Evolutionary conservation across 2,888 invertebrate genomes (phyloP), one percentile per base, ranked within the genome.

Genomic region (Stomorhina lunata): DNA sequence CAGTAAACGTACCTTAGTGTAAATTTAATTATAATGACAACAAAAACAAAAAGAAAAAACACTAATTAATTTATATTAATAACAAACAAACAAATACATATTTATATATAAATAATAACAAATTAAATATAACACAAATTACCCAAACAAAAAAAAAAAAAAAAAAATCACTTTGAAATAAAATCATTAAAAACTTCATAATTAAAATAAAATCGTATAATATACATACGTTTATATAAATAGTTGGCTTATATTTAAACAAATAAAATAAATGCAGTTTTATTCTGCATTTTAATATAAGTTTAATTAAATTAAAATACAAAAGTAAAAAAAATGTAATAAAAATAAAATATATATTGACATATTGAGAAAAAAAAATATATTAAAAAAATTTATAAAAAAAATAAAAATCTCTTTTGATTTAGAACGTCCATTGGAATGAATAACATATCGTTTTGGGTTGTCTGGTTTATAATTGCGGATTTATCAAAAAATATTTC

Each of bases 371-470:
- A 80, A 61, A 71, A 48, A 34, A 34, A 69, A 50, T 71, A 84
- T 81, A 72, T 73, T 22, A 77, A 73, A 77, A 84, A 81, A 84
- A 80, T 85, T 78, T 84, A 84, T 88, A 88, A 45, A 71, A 78
- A 76, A 78, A 66, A 63, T 25, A 40, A 7, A 29, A 34, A 29
- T 85, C 87, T 85, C 87, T 88, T 88, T 88, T 88, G 84, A 87
- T n/a, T n/a, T n/a, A n/a, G n/a, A n/a, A n/a, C n/a, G n/a, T n/a
- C n/a, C n/a, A n/a, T n/a, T n/a, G n/a, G n/a, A n/a, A n/a, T n/a
- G n/a, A n/a, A n/a, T n/a, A n/a, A n/a, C n/a, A n/a, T n/a, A n/a
- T n/a, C n/a, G n/a, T n/a, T n/a, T n/a, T n/a, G 50, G 2, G 5
- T 66, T 50, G 6, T 50, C 4, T 20, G 32, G 1, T 5, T 2